These are phyloP conservation scores for Caenorhabditis sinica DNA, from an alignment of 2,888 invertebrate genomes.

Conservation along the genomic window DNA sequence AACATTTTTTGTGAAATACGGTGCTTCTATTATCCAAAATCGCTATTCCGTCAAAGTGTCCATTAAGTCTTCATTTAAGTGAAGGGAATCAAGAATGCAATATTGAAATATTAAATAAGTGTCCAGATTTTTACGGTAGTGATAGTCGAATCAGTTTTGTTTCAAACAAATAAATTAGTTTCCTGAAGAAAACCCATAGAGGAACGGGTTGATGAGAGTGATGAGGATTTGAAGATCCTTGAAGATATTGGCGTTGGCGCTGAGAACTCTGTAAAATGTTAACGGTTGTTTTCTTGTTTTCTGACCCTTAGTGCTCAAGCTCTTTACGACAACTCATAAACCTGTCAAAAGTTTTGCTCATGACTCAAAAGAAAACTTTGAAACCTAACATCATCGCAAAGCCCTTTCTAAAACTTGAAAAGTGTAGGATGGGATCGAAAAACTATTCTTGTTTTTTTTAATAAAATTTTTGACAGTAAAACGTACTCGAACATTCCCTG, in stretches of 20 bases:
- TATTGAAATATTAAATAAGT: not conserved
- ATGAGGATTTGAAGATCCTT: constrained; percentile 83
- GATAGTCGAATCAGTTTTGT: constrained; percentile 19
- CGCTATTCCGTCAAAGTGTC: not conserved
- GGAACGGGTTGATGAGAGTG: constrained; percentile 82
- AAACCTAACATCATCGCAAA: constrained; percentile 33
- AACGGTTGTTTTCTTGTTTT: constrained; percentile 8
- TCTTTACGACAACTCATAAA: constrained; percentile 47
- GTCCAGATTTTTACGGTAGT: constrained; percentile 11
- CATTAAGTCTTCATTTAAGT: not conserved
- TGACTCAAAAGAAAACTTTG: constrained; percentile 3
- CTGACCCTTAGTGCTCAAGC: constrained; percentile 6
- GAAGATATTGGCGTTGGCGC: constrained; percentile 78
- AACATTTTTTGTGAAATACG: too few species aligned
- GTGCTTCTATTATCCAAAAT: too few species aligned
- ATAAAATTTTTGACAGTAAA: not conserved
- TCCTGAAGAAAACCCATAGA: constrained; percentile 79
- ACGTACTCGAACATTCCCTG: constrained; percentile 70
- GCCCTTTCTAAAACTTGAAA: constrained; percentile 1
- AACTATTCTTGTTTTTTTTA: not conserved
- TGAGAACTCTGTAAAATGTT: constrained; percentile 68
- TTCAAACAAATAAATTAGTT: constrained; percentile 19
- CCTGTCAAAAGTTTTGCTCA: constrained; percentile 33
- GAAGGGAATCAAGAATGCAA: not conserved
- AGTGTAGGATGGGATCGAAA: constrained; percentile 3